Evolutionary conservation across 2,113 vertebrate genomes (phyloP).

Genomic region (Dasyurus viverrinus): DNA sequence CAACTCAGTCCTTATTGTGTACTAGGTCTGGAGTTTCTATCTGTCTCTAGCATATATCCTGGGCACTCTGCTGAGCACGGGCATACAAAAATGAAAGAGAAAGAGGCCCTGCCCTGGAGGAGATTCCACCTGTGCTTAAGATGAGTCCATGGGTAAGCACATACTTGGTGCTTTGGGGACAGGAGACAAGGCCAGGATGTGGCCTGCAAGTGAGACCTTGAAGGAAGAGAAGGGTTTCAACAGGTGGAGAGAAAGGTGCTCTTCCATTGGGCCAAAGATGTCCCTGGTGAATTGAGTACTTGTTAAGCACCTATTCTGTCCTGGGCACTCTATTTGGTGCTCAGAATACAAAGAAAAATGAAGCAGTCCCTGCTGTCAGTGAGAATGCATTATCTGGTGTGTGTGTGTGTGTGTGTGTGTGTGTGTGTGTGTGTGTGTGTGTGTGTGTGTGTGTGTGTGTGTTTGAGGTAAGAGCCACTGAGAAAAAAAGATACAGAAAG

Average conservation of each 20-base stretch:
- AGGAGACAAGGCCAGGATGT: not conserved
- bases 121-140: not conserved
- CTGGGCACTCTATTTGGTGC: too few species aligned
- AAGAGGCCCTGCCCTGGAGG: too few species aligned
- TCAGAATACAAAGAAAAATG: not conserved
- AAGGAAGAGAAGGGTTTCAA: not conserved
- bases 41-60: not conserved
- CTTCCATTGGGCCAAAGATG: not conserved
- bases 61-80: not conserved
- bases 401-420: too few species aligned
- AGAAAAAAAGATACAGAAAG: not conserved
- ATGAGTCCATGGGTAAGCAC: not conserved
- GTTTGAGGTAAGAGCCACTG: not conserved
- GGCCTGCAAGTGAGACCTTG: not conserved
- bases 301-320: not conserved
- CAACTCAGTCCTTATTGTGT: not conserved
- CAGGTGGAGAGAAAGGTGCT: not conserved
- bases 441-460: too few species aligned
- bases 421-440: too few species aligned
- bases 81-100: too few species aligned
- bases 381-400: too few species aligned
- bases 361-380: not conserved
- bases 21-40: not conserved
- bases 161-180: not conserved
- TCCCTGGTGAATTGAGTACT: not conserved